Base-by-base conservation (phyloP, 2,113 vertebrate genomes). In the Thymallus thymallus region DNA sequence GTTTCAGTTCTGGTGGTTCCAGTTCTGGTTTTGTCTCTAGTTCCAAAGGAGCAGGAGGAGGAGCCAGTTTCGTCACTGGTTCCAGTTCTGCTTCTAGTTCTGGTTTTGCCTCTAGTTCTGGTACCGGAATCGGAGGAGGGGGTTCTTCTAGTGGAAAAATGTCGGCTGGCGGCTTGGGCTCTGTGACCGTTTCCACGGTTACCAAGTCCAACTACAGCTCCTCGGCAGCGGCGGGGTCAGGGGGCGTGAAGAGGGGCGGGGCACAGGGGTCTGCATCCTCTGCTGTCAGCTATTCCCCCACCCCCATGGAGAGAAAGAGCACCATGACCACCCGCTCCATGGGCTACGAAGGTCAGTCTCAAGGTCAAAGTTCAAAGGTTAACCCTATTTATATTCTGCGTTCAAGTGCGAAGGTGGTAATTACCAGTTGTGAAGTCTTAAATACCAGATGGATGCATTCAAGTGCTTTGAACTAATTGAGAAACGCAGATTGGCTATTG, bases 321-420 rank as follows among this genome's bases (percentile, higher is more conserved):
- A 78, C 77, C 71, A 60, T 89, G 32, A 85, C 45, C 1, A 46
- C 35, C 22, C 89, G 88, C 78, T 89, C 94, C 65, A 94, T 92
- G 64, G 86, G 90, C 0, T 97, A 97, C 0, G 93, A 96, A 77
- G 96, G 96, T 97, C 87, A 77, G 90, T 86, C 41, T 7, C 0
- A 29, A 66, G 26, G 24, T 65, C 24, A 66, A 29, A 66, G 26
- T 12, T 65, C 24, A 66, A 23, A n/a, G 41, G 18, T 41, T 24
- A 51, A 75, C 48, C 48, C 48, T 51, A 51, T 51, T 51, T 5
- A 51, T 51, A 51, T 51, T 1, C 48, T 51, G 13, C 1, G 16
- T 18, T 51, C 12, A 41, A 41, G 2, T 41, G 9, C 2, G 35
- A 41, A 3, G 35, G 9, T 41, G 35, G 35, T 41, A 10, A 41